These are phyloP conservation scores for Platysternon megacephalum DNA, from an alignment of 2,113 vertebrate genomes.

Conservation along the genomic window DNA sequence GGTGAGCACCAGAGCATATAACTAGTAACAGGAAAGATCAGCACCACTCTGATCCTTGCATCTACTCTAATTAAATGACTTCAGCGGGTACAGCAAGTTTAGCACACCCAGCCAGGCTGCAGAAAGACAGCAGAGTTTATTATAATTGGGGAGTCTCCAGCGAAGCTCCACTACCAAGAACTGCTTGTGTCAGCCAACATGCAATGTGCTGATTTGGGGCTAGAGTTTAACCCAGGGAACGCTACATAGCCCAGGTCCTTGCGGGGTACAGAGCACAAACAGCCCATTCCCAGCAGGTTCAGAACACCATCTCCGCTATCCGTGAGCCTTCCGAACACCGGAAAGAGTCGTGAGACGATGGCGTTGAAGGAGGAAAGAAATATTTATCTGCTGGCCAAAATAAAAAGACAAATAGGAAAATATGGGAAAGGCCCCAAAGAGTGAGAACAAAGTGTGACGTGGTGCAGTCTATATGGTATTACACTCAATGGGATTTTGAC, in stretches of 20 bases:
- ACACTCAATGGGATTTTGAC: too few species aligned
- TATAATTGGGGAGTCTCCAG: constrained; percentile 22
- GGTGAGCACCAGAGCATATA: not conserved
- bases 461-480: too few species aligned
- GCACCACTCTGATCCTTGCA: not conserved
- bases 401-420: too few species aligned
- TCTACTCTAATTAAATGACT: constrained; percentile 24
- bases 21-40: not conserved
- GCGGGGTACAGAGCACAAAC: not conserved
- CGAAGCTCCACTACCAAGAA: not conserved
- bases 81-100: constrained; percentile 27
- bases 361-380: not conserved
- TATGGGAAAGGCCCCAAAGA: not conserved
- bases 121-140: not conserved
- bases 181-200: not conserved
- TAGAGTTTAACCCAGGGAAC: not conserved
- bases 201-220: constrained; percentile 15
- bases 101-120: not conserved
- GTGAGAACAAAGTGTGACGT: too few species aligned
- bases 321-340: not conserved
- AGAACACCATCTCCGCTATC: not conserved
- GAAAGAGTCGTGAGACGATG: accelerated
- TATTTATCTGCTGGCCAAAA: not conserved
- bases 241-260: not conserved
- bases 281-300: not conserved